Conservation (phyloP, 2,113 vertebrate species). For the Barnardius zonarius region DNA sequence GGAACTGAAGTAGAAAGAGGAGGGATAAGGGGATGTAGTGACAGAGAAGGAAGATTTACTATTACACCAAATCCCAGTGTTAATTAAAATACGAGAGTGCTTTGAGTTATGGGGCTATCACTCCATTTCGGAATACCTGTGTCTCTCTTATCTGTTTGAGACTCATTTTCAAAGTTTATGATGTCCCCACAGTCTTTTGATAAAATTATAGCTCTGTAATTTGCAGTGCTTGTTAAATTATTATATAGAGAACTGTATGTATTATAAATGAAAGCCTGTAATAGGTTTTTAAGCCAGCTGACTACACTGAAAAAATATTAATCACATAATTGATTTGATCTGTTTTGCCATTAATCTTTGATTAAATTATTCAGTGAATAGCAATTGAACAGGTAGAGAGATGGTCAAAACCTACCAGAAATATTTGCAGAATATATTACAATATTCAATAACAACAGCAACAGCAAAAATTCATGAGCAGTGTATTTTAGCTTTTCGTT, state of each 20-base stretch:
- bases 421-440: not conserved
- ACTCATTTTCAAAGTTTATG: not conserved
- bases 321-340: not conserved
- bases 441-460: not conserved
- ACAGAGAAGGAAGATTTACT: not conserved
- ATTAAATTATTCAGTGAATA: conserved; percentile 32
- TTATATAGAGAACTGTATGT: not conserved
- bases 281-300: not conserved
- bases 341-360: conserved; percentile 12
- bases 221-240: not conserved
- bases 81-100: not conserved
- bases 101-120: not conserved
- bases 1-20: not conserved
- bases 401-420: not conserved
- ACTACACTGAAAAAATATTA: conserved; percentile 1
- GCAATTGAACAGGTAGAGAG: not conserved
- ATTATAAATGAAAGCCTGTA: conserved; percentile 12
- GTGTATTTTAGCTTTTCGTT: not conserved
- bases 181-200: not conserved
- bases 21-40: not conserved
- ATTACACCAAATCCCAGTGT: not conserved
- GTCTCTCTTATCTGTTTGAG: not conserved
- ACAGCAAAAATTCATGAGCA: not conserved
- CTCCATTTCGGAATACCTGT: not conserved
- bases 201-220: not conserved